Conservation (phyloP, 2,797 vertebrate genomes). For the Trematomus bernacchii region DNA sequence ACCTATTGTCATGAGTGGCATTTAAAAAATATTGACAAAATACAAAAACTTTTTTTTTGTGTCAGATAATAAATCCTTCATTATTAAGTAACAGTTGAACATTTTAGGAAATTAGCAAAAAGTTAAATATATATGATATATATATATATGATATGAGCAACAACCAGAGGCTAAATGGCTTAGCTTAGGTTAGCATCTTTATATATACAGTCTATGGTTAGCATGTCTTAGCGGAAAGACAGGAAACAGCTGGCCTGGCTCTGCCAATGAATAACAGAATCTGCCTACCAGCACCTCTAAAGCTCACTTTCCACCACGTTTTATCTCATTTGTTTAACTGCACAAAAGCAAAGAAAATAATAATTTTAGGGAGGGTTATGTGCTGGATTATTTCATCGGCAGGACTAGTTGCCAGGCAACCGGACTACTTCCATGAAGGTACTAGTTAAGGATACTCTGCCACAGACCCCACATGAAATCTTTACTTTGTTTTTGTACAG, state of each 20-base stretch:
- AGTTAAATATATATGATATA: background rate
- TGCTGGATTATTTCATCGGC: background rate
- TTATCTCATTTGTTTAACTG: background rate
- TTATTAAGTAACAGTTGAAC: background rate
- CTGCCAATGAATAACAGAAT: background rate
- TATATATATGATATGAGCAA: background rate
- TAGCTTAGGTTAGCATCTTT: background rate
- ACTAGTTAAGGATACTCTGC: background rate
- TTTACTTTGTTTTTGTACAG: background rate
- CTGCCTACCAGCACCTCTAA: background rate
- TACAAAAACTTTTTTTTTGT: too few species aligned
- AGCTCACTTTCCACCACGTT: background rate
- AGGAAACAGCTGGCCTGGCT: background rate
- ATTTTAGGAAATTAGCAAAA: background rate
- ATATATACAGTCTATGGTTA: too few species aligned
- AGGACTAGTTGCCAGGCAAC: conserved; percentile 17
- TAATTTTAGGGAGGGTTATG: background rate
- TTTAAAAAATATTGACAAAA: background rate
- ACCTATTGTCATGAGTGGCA: too few species aligned
- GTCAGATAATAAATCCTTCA: background rate
- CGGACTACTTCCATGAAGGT: background rate
- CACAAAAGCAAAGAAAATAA: too few species aligned
- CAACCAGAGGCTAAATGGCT: background rate
- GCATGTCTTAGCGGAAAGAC: background rate
- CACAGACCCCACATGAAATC: background rate